Percentiles rank a stretch among this genome's conserved stretches.
Conservation (phyloP, 2,113 vertebrate genomes). For the Rhegmatorhina hoffmannsi region DNA sequence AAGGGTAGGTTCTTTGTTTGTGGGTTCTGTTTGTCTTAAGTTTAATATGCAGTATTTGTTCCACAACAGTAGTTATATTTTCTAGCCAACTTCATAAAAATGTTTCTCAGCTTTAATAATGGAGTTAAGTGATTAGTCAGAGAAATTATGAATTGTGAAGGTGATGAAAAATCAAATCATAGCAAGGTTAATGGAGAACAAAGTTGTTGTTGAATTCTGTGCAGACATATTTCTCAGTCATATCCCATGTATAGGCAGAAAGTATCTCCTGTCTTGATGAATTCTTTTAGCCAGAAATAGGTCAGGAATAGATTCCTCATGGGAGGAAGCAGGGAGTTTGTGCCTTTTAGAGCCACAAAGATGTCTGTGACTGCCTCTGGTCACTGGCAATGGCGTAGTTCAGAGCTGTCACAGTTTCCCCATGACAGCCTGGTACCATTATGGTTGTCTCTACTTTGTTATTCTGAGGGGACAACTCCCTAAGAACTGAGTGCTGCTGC, state of each 20-base stretch:
- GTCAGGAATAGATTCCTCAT: background rate
- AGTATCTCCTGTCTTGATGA: background rate
- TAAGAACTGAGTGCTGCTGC: background rate
- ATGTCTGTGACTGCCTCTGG: background rate
- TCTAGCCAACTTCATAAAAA: background rate
- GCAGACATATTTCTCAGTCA: background rate
- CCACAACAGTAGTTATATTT: background rate
- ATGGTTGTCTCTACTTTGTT: background rate
- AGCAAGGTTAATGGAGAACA: background rate
- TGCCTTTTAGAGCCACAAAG: background rate
- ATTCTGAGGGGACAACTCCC: background rate
- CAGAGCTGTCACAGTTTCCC: background rate
- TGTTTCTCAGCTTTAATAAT: background rate
- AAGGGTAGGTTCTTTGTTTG: background rate
- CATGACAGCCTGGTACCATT: background rate
- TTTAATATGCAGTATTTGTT: background rate
- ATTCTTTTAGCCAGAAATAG: background rate
- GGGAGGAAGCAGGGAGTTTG: background rate
- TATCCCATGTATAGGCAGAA: background rate
- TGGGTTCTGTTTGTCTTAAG: background rate
- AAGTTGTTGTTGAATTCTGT: background rate
- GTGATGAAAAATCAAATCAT: background rate
- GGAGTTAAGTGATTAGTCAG: background rate
- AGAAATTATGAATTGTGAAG: background rate
- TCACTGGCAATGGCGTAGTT: background rate